Evolutionary conservation across 2,888 invertebrate species (phyloP).

Genomic region (Chesias legatella): DNA sequence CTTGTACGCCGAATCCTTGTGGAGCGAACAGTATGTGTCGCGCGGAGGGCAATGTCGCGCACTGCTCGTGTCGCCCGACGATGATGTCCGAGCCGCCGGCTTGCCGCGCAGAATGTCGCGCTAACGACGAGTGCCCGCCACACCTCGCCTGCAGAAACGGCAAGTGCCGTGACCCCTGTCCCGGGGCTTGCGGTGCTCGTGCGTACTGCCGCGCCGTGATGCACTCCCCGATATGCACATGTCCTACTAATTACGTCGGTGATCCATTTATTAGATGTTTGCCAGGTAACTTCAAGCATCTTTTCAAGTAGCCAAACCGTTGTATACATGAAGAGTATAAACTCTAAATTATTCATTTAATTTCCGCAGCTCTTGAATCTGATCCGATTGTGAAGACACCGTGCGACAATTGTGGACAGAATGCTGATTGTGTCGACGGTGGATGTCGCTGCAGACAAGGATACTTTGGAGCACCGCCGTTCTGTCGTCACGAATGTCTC

Average conservation of each 20-base stretch:
- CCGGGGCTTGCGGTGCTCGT: conserved; percentile 87
- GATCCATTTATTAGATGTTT: conserved; percentile 87
- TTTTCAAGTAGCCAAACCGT: neutral
- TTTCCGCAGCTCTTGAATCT: conserved; percentile 34
- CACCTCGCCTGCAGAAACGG: conserved; percentile 83
- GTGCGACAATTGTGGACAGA: conserved; percentile 87
- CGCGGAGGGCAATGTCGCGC: conserved; percentile 82
- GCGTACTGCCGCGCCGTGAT: conserved; percentile 86
- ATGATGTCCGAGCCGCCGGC: conserved; percentile 87
- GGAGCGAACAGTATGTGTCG: conserved; percentile 85
- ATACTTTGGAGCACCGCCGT: conserved; percentile 86
- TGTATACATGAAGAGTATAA: too few relatives aligned
- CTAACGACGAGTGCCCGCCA: conserved; percentile 83
- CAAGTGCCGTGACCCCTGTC: conserved; percentile 86
- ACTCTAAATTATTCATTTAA: neutral
- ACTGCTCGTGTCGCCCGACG: conserved; percentile 85
- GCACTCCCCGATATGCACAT: conserved; percentile 89
- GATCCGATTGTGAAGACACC: conserved; percentile 73
- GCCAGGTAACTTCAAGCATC: conserved; percentile 71
- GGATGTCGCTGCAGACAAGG: conserved; percentile 84
- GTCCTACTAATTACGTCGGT: conserved; percentile 84
- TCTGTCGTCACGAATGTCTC: conserved; percentile 86
- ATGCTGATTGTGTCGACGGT: conserved; percentile 85
- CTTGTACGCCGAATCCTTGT: conserved; percentile 86
- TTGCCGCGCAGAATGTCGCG: conserved; percentile 88